Evolutionary conservation across 2,797 vertebrate genomes (phyloP).

Genomic region (Cyclura pinguis): DNA sequence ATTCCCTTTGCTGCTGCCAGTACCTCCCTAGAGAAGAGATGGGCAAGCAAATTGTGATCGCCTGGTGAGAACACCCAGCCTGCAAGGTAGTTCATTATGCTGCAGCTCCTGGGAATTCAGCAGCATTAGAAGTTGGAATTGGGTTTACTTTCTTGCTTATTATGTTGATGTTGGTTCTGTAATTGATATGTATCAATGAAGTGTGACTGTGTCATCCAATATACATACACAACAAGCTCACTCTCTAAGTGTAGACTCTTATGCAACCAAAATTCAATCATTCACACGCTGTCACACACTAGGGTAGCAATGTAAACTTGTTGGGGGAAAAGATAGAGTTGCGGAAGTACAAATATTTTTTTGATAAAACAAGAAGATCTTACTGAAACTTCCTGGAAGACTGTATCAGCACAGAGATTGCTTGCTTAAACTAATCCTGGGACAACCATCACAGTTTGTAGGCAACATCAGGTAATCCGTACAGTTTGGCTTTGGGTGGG

Average conservation of each 20-base stretch:
- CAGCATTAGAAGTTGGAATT: background rate
- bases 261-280: background rate
- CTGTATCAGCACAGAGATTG: background rate
- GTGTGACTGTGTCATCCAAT: background rate
- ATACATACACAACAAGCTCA: background rate
- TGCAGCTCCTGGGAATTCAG: background rate
- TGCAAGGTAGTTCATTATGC: background rate
- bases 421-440: background rate
- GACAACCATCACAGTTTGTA: background rate
- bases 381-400: background rate
- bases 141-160: background rate
- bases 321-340: background rate
- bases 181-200: background rate
- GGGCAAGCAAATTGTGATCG: background rate
- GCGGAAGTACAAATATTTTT: background rate
- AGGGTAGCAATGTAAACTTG: too few relatives aligned
- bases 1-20: background rate
- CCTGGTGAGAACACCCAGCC: background rate
- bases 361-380: background rate
- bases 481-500: background rate
- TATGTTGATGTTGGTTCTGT: background rate
- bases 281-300: background rate
- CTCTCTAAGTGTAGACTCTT: background rate
- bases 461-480: background rate
- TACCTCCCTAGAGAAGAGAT: background rate